Evolutionary conservation across 2,113 vertebrate genomes (phyloP), one percentile per base, ranked within the genome.

Genomic region (Bujurquina vittata): DNA sequence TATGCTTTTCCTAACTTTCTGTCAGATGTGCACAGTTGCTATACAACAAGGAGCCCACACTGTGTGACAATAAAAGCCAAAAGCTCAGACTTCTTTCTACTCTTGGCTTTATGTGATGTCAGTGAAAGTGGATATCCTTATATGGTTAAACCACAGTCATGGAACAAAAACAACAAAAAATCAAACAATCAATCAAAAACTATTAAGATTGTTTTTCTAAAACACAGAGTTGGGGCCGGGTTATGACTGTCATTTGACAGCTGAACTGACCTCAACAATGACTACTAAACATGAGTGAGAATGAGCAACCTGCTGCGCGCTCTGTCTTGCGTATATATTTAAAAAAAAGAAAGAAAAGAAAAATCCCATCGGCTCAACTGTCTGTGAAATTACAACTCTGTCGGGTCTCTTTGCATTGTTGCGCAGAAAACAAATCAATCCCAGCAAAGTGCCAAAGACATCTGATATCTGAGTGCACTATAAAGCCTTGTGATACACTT

Each of bases 341-440:
- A n/a, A 46, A 67, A 46, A 10, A 40, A 15, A 57, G 54, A 9
- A 17, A 29, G 9, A 17, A 46, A 18, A 61, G 60, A 77, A 88
- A 87, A 69, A 78, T 85, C 20, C 29, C 4, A 9, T 43, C 40
- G 75, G 49, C 77, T 78, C 75, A 65, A 3, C 62, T 49, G 58
- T 82, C n/a, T 15, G 78, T 88, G 63, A 80, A 72, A 75, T 86
- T 57, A 84, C 84, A 74, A 31, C 40, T 2, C 55, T 40, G 80
- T 85, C 82, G 65, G 52, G 20, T 58, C 61, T 61, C 57, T 81
- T 56, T 77, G 59, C 58, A 56, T 81, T 75, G 82, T 69, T 84
- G 65, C 69, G 60, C 83, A 57, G 52, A 77, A 86, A 80, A 87
- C 79, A 81, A 75, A 88, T 86, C 37, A 82, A 40, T 61, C 76